These are phyloP conservation scores for Hemibagrus guttatus DNA, from an alignment of 2,797 vertebrate genomes.

Conservation along the genomic window DNA sequence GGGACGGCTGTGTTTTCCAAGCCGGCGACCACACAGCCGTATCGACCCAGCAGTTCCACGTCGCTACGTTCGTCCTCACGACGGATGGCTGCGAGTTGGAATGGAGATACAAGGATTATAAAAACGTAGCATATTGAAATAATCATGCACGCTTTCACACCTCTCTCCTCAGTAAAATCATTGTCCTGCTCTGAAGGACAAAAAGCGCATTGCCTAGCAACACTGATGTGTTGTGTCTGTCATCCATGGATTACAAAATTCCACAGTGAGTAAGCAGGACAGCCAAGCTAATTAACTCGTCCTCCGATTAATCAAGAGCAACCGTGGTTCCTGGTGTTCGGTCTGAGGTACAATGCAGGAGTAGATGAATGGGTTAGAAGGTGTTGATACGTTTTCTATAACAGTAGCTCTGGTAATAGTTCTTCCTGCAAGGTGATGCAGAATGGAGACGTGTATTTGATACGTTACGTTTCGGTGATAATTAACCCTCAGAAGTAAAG, in stretches of 20 bases:
- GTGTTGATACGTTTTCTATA: not conserved
- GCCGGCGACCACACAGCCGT: not conserved
- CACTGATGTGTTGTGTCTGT: not conserved
- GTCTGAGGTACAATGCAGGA: not conserved
- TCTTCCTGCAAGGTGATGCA: not conserved
- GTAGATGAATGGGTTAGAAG: not conserved
- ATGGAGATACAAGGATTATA: not conserved
- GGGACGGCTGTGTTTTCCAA: not conserved
- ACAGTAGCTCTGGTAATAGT: not conserved
- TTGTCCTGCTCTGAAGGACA: not conserved
- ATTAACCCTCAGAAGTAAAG: slow-evolving; percentile 10
- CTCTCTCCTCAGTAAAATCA: not conserved
- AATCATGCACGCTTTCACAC: not conserved
- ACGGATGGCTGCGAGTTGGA: not conserved
- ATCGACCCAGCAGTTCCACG: not conserved
- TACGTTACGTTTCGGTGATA: not conserved
- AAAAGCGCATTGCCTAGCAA: not conserved
- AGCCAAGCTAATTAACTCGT: slow-evolving; percentile 8
- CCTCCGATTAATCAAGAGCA: not conserved
- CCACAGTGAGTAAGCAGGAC: not conserved
- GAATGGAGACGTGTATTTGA: not conserved
- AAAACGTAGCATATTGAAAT: not conserved
- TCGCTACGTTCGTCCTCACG: not conserved
- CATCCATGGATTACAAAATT: not conserved
- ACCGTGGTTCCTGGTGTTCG: not conserved